Percentiles rank a stretch among this genome's conserved stretches.
Conservation (phyloP, 2,113 vertebrate genomes). For the Turdus rufiventris region DNA sequence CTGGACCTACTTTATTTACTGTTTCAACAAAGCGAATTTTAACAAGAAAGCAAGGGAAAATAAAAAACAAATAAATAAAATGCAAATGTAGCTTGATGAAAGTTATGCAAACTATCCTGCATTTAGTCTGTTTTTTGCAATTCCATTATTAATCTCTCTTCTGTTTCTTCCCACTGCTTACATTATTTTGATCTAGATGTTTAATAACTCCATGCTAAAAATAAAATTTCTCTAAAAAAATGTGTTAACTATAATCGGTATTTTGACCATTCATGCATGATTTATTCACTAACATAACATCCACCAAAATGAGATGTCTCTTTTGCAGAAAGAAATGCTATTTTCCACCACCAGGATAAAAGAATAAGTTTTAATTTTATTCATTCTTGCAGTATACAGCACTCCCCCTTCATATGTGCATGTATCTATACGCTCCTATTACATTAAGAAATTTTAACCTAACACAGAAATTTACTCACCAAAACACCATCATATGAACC, state of each 20-base stretch:
- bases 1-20: neutral
- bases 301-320: neutral
- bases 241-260: neutral
- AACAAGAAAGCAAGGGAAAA: neutral
- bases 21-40: neutral
- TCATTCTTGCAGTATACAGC: neutral
- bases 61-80: too few species aligned
- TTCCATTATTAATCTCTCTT: neutral
- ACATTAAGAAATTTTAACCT: neutral
- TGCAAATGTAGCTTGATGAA: neutral
- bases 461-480: slow-evolving; percentile 73
- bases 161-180: neutral
- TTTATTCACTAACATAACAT: neutral
- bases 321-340: neutral
- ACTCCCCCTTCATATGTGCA: neutral
- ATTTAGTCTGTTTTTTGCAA: neutral
- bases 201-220: neutral
- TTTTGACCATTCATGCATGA: neutral
- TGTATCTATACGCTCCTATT: neutral
- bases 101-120: neutral
- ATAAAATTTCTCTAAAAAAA: neutral
- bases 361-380: neutral
- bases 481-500: slow-evolving; percentile 92
- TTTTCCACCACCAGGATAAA: neutral
- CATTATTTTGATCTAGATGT: neutral